Evolutionary conservation across 37 sponge, comb jelly and placozoan genomes (phyloP).

Genomic region (Diacarnus erythraeanus): DNA sequence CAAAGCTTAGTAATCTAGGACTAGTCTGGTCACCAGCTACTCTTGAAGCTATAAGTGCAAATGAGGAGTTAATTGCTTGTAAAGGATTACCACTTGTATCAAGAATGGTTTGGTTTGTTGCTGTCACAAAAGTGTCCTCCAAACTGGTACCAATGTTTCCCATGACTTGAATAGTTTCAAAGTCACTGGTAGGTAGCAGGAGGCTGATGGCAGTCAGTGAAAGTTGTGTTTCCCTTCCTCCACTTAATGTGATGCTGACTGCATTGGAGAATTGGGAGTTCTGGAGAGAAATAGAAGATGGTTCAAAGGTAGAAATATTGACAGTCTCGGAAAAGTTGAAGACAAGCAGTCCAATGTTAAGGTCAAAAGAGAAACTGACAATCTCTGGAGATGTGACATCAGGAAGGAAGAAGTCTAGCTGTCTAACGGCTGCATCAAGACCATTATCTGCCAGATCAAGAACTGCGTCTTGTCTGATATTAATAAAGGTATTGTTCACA

Average conservation of each 20-base stretch:
- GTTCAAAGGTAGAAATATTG: constrained; percentile 55
- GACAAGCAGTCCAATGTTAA: constrained; percentile 64
- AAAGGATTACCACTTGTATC: constrained; percentile 68
- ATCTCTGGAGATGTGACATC: constrained; percentile 62
- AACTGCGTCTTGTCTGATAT: constrained; percentile 48
- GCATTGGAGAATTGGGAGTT: constrained; percentile 19
- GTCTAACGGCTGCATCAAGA: constrained; percentile 29
- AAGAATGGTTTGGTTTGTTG: constrained; percentile 31
- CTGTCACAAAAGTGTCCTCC: constrained; percentile 58
- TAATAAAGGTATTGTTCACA: constrained; percentile 49
- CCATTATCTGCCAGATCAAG: constrained; percentile 83
- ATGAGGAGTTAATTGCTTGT: constrained; percentile 17
- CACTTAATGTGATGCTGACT: constrained; percentile 37
- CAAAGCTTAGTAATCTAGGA: constrained; percentile 50
- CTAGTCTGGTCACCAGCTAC: constrained; percentile 54
- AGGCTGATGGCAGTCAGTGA: constrained; percentile 46
- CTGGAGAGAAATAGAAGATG: constrained; percentile 49
- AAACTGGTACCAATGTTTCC: constrained; percentile 32
- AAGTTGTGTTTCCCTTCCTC: constrained; percentile 14
- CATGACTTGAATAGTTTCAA: constrained; percentile 54
- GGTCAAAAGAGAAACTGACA: constrained; percentile 56
- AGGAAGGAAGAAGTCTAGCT: constrained; percentile 37
- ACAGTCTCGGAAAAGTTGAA: constrained; percentile 79
- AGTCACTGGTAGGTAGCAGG: constrained; percentile 33
- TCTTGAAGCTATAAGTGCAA: constrained; percentile 45